Conservation (phyloP, 2,888 invertebrate genomes). For the Rhabditophanes sp. region DNA sequence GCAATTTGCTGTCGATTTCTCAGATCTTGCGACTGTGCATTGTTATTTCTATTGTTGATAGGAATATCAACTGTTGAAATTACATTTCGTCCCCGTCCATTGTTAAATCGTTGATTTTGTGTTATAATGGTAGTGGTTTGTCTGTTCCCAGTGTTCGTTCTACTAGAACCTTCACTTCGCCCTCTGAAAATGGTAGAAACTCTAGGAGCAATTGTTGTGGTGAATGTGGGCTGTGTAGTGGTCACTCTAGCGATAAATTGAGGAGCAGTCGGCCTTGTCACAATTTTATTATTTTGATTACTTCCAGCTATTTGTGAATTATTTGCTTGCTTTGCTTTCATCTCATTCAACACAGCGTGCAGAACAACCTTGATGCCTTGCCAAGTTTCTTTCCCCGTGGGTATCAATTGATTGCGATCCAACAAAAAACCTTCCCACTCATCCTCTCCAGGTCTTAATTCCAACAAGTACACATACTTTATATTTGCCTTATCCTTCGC, state of each 20-base stretch:
- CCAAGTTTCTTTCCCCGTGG: conserved; percentile 42
- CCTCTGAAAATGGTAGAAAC: conserved; percentile 5
- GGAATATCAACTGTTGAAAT: too few relatives aligned
- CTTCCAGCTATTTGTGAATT: too few relatives aligned
- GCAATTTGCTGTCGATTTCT: too few relatives aligned
- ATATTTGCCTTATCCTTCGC: conserved; percentile 37
- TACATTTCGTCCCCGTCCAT: too few relatives aligned
- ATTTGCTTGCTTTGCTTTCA: too few relatives aligned
- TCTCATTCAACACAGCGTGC: conserved; percentile 20
- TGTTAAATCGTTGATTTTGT: too few relatives aligned
- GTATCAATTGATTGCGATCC: conserved; percentile 36
- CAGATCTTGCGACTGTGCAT: too few relatives aligned
- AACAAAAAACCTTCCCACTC: conserved; percentile 43
- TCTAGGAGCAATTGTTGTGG: conserved; percentile 8
- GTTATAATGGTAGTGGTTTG: too few relatives aligned
- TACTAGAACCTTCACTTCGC: too few relatives aligned
- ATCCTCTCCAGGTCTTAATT: conserved; percentile 42
- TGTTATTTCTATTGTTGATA: too few relatives aligned
- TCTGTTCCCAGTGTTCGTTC: too few relatives aligned
- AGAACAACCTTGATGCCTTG: conserved; percentile 40
- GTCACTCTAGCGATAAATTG: conserved; percentile 1
- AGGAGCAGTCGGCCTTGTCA: not conserved
- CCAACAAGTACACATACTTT: conserved; percentile 42
- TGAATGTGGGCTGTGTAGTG: conserved; percentile 4
- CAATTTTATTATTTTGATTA: not conserved